Conservation (phyloP, 2,797 vertebrate species). For the Phataginus tricuspis region DNA sequence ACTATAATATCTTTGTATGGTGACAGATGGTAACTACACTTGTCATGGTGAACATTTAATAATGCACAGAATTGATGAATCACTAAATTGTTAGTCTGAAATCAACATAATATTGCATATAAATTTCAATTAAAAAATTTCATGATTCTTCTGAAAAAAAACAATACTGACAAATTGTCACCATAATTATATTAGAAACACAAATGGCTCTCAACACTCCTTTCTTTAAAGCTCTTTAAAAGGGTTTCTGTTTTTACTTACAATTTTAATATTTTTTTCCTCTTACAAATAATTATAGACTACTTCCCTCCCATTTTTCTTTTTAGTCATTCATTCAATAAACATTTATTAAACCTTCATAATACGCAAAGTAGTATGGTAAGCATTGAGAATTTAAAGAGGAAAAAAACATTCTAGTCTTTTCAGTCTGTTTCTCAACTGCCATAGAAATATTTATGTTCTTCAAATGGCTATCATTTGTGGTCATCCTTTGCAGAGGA, state of each 20-base stretch:
- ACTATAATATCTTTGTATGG: no score
- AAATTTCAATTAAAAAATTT: no score
- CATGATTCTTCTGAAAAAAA: no score
- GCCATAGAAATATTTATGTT: not conserved
- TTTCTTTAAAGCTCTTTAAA: conserved; percentile 19
- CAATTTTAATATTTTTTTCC: not conserved
- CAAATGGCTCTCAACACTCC: not conserved
- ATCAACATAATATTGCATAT: no score
- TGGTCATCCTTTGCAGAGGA: conserved; percentile 16
- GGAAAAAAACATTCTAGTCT: not conserved
- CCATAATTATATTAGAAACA: not conserved
- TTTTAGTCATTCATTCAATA: conserved; percentile 45
- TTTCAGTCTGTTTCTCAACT: not conserved
- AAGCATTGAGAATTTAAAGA: not conserved
- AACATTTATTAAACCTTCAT: not conserved
- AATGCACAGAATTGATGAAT: no score
- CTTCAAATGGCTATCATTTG: not conserved
- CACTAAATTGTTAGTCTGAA: no score
- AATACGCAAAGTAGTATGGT: not conserved
- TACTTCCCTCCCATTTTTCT: not conserved
- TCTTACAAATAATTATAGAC: conserved; percentile 17
- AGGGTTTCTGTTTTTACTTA: not conserved
- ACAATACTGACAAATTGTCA: not conserved
- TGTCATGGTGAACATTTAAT: no score
- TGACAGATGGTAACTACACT: no score